These are phyloP conservation scores for Mus spicilegus DNA, from an alignment of 2,113 vertebrate genomes.

Conservation along the genomic window DNA sequence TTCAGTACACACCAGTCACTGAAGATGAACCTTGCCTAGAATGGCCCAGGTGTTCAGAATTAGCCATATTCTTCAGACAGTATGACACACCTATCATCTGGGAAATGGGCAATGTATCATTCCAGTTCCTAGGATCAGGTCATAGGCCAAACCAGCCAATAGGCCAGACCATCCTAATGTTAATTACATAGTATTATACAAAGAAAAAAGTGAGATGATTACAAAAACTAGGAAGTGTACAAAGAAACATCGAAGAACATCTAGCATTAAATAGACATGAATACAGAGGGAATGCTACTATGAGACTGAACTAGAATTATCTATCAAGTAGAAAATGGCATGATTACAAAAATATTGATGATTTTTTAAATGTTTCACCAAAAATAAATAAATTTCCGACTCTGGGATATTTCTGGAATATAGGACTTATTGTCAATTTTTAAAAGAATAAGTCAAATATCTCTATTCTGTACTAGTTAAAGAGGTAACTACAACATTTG, in stretches of 20 bases:
- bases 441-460: neutral
- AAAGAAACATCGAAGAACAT: neutral
- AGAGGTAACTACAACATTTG: neutral
- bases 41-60: neutral
- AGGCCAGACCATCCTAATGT: neutral
- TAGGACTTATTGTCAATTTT: neutral
- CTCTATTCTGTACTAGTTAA: neutral
- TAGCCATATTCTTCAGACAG: neutral
- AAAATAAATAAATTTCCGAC: neutral
- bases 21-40: neutral
- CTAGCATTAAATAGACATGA: neutral
- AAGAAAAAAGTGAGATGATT: neutral
- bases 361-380: neutral
- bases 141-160: neutral
- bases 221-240: neutral
- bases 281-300: neutral
- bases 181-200: neutral
- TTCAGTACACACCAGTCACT: neutral
- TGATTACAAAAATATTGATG: neutral
- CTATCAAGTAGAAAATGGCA: neutral
- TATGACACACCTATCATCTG: neutral
- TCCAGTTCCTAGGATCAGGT: neutral
- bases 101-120: neutral
- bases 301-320: neutral
- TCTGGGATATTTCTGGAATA: neutral